Evolutionary conservation across 2,888 invertebrate genomes (phyloP).

Genomic region (Chrysomela aeneicollis): DNA sequence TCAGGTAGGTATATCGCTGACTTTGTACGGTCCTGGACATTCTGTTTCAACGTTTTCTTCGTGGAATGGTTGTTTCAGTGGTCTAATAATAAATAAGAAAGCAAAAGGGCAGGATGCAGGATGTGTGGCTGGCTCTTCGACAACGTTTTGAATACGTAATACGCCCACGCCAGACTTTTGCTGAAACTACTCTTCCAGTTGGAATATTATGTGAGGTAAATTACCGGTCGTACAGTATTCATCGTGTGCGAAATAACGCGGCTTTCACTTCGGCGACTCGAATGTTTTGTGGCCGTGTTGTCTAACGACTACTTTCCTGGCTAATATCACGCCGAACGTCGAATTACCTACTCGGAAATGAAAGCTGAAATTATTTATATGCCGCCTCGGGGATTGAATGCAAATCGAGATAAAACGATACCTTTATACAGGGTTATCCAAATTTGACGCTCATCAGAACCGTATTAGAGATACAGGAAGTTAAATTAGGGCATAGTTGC

Average conservation of each 20-base stretch:
- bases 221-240: not conserved
- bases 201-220: not conserved
- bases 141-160: conserved; percentile 18
- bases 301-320: not conserved
- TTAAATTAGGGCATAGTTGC: too few species aligned
- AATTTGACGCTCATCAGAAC: too few species aligned
- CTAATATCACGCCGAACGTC: too few species aligned
- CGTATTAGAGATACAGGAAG: too few species aligned
- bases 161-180: not conserved
- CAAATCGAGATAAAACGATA: too few species aligned
- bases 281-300: too few species aligned
- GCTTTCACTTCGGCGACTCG: too few species aligned
- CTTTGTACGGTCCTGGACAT: not conserved
- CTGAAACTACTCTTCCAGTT: conserved; percentile 2
- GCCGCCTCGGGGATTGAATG: not conserved
- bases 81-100: conserved; percentile 27
- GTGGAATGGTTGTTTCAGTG: conserved; percentile 18
- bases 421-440: too few species aligned
- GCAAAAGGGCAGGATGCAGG: conserved; percentile 26
- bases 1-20: too few species aligned
- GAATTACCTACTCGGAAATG: too few species aligned
- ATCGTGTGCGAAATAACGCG: not conserved
- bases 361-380: too few species aligned
- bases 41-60: not conserved
- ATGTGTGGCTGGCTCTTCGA: conserved; percentile 4